Percentiles rank a stretch among this genome's conserved stretches.
phyloP scores from a whole-genome alignment of 2,797 vertebrate species.

The Sciurus carolinensis region DNA sequence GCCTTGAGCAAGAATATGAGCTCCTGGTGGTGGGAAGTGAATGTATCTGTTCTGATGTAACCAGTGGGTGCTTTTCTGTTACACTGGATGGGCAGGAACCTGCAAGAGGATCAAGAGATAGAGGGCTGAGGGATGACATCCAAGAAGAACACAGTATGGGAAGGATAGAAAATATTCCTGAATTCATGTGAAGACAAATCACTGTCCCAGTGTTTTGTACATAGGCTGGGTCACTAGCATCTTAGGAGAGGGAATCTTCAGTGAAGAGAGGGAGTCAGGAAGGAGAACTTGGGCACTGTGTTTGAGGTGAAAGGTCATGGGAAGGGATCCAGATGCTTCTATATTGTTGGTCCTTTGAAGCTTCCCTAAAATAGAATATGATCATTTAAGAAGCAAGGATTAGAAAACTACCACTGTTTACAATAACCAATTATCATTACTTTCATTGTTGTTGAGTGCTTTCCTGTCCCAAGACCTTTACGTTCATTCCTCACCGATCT shows the following conservation, averaged over 20 bases:
- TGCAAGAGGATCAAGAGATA: background rate
- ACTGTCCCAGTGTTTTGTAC: background rate
- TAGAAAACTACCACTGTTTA: background rate
- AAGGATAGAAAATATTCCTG: background rate
- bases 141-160: background rate
- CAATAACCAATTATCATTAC: background rate
- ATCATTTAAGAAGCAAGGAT: background rate
- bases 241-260: background rate
- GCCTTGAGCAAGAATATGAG: background rate
- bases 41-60: background rate
- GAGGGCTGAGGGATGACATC: background rate
- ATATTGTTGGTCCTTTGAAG: background rate
- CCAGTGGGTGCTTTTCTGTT: background rate
- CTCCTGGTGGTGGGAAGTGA: background rate
- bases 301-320: background rate
- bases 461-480: background rate
- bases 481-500: background rate
- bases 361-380: background rate
- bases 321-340: background rate
- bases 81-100: background rate
- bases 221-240: background rate
- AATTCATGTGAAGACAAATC: background rate
- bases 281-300: background rate
- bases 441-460: background rate
- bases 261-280: background rate